Conservation (phyloP, 2,113 vertebrate genomes). For the Hiodon alosoides region DNA sequence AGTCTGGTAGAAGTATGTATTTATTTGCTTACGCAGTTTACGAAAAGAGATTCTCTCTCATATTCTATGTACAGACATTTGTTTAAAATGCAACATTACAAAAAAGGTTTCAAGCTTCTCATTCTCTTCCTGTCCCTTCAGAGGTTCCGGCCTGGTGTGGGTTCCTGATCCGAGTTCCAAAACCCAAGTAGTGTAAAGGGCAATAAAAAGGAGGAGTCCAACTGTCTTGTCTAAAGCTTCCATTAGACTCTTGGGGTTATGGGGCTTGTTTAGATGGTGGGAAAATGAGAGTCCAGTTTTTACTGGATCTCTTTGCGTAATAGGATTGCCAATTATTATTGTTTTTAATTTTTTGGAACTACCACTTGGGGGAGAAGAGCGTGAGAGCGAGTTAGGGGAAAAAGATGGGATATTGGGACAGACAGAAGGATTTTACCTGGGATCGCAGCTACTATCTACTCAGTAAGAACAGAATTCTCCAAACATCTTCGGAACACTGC, state of each 20-base stretch:
- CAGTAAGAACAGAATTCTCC: neutral
- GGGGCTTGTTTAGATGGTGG: conserved; percentile 54
- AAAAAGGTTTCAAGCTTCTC: neutral
- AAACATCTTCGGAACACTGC: neutral
- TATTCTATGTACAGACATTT: neutral
- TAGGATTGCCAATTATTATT: conserved; percentile 70
- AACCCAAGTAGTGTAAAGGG: neutral
- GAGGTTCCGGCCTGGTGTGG: neutral
- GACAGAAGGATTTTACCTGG: conserved; percentile 35
- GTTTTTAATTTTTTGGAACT: neutral
- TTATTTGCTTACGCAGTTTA: too few species aligned
- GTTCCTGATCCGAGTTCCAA: neutral
- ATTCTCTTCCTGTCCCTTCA: neutral
- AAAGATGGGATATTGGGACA: conserved; percentile 28
- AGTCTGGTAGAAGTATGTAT: neutral
- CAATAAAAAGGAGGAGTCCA: neutral
- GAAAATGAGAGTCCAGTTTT: conserved; percentile 66
- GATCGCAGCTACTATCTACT: neutral
- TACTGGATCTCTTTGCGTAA: conserved; percentile 72
- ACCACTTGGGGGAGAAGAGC: conserved; percentile 24
- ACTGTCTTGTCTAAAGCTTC: conserved; percentile 4
- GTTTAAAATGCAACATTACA: neutral
- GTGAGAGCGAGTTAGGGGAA: neutral
- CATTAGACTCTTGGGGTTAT: conserved; percentile 20
- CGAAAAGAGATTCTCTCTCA: too few species aligned